Conservation (phyloP, 2,888 invertebrate genomes). For the Rosalia funebris region DNA sequence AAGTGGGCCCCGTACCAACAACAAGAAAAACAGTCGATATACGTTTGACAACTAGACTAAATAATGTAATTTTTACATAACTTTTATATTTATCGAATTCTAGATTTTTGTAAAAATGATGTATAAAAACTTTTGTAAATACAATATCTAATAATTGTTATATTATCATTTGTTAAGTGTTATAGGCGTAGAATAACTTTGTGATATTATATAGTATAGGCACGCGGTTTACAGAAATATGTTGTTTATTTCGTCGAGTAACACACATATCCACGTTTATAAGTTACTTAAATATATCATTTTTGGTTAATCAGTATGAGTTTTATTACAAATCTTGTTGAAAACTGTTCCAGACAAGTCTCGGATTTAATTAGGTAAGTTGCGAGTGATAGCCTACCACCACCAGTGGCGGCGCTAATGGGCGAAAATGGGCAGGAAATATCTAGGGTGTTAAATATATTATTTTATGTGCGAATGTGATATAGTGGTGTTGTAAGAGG, state of each 20-base stretch:
- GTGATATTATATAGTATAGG: constrained; percentile 29
- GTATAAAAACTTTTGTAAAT: constrained; percentile 23
- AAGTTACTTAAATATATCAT: constrained; percentile 21
- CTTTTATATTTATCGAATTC: constrained; percentile 24
- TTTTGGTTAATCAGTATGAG: constrained; percentile 26
- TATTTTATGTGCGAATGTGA: too few relatives aligned
- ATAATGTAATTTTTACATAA: constrained; percentile 25
- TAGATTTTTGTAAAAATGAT: constrained; percentile 27
- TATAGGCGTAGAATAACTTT: constrained; percentile 29
- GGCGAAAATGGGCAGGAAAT: too few relatives aligned
- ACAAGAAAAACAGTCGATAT: too few relatives aligned
- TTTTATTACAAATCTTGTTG: too few relatives aligned
- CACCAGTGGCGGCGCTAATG: too few relatives aligned
- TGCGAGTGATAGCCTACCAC: too few relatives aligned
- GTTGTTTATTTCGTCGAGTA: constrained; percentile 24
- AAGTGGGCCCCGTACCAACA: too few relatives aligned
- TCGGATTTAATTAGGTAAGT: too few relatives aligned
- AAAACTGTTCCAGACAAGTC: too few relatives aligned
- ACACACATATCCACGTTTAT: constrained; percentile 27
- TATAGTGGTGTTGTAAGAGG: too few relatives aligned
- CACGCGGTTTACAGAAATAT: constrained; percentile 22
- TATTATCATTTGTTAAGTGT: constrained; percentile 28
- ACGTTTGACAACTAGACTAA: background rate
- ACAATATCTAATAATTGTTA: constrained; percentile 18
- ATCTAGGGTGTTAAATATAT: too few relatives aligned